Evolutionary conservation across 2,113 vertebrate species (phyloP).

Genomic region (Pseudorhombus dupliciocellatus): DNA sequence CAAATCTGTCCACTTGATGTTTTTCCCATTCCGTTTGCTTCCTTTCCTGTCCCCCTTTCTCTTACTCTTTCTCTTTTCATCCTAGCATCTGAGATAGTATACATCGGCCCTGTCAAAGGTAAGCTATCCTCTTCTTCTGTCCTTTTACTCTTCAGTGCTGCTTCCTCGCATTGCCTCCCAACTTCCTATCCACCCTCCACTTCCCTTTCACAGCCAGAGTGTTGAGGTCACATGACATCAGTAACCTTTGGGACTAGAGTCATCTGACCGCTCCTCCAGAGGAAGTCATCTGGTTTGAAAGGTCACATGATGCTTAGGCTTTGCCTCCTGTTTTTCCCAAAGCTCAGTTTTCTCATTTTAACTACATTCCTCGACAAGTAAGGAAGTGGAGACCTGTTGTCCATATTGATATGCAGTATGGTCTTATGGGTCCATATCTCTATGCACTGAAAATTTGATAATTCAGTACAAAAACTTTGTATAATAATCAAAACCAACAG

Average conservation of each 20-base stretch:
- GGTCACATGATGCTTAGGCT: slow-evolving; percentile 60
- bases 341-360: slow-evolving; percentile 21
- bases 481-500: slow-evolving; percentile 15
- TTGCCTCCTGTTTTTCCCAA: slow-evolving; percentile 41
- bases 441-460: not conserved
- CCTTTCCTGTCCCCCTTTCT: slow-evolving; percentile 76
- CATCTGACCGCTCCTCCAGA: slow-evolving; percentile 60
- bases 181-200: slow-evolving; percentile 4
- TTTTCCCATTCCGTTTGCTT: slow-evolving; percentile 37
- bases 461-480: slow-evolving; percentile 18
- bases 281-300: slow-evolving; percentile 61
- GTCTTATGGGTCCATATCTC: not conserved
- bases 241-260: slow-evolving; percentile 47
- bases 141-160: slow-evolving; percentile 66
- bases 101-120: slow-evolving; percentile 99
- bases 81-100: slow-evolving; percentile 97
- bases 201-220: slow-evolving; percentile 42
- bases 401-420: not conserved
- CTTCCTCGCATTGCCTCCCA: slow-evolving; percentile 55
- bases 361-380: too few species aligned
- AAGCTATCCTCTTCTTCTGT: slow-evolving; percentile 82
- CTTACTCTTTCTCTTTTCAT: slow-evolving; percentile 75
- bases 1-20: slow-evolving; percentile 67
- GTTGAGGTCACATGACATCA: slow-evolving; percentile 62
- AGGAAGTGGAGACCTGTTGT: not conserved